Conservation (phyloP, 64 coral and sea anemone species). For the Montipora capricornis region DNA sequence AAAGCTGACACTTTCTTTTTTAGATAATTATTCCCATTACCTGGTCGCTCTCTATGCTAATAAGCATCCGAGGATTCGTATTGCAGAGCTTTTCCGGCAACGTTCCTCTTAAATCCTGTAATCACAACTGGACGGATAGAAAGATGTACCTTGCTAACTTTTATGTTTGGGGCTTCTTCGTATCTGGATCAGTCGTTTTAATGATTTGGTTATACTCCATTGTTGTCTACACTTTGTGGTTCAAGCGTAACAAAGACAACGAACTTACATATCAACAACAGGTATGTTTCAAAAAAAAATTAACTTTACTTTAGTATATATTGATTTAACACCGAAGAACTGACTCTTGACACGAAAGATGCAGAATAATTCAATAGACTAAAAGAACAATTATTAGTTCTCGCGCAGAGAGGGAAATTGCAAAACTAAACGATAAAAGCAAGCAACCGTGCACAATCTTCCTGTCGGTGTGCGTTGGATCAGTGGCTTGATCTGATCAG, state of each 20-base stretch:
- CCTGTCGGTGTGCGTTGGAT: too few species aligned
- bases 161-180: background rate
- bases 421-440: too few species aligned
- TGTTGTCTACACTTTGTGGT: constrained; percentile 49
- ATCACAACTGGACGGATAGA: constrained; percentile 15
- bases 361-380: too few species aligned
- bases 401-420: too few species aligned
- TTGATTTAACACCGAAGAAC: too few species aligned
- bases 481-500: too few species aligned
- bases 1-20: background rate
- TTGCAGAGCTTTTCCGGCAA: background rate
- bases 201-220: constrained; percentile 45
- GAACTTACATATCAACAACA: background rate
- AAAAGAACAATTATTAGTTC: too few species aligned
- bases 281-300: background rate
- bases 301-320: too few species aligned
- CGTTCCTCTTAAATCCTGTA: background rate
- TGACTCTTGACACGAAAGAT: too few species aligned
- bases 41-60: background rate
- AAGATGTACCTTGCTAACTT: background rate
- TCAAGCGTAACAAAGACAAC: constrained; percentile 9
- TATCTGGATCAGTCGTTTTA: background rate
- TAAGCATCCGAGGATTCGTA: background rate
- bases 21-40: background rate
- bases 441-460: too few species aligned